Conservation (phyloP, 35 echinoderm and acorn worm species). For the Apostichopus parvimensis region DNA sequence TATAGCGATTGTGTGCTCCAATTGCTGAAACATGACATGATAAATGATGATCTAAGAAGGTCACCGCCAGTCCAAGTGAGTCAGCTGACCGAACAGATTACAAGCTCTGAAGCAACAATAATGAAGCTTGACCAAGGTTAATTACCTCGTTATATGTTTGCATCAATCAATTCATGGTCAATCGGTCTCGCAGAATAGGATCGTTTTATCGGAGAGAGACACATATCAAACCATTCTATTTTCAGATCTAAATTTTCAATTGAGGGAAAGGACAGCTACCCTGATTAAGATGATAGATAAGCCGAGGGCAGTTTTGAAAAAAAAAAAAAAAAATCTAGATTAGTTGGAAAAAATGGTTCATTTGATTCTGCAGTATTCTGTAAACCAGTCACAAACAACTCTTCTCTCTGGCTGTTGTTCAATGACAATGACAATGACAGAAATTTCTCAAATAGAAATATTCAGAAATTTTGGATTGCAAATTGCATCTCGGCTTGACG, state of each 20-base stretch:
- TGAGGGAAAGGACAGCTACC: neutral
- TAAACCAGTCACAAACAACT: no score
- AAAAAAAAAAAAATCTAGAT: no score
- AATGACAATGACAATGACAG: no score
- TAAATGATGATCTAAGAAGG: neutral
- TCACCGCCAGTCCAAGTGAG: neutral
- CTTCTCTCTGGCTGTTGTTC: no score
- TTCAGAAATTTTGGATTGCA: no score
- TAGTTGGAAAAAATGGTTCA: no score
- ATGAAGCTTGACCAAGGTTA: conserved; percentile 3
- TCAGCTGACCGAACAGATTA: neutral
- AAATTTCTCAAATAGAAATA: no score
- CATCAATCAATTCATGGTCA: neutral
- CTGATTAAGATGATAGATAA: neutral
- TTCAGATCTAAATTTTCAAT: neutral
- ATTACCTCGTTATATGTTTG: neutral
- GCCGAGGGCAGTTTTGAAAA: no score
- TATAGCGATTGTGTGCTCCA: neutral
- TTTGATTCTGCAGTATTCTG: no score
- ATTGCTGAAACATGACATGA: neutral
- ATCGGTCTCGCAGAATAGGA: neutral
- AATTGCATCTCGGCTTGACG: no score
- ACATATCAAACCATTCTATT: neutral
- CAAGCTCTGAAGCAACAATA: neutral
- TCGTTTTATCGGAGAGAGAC: neutral